These are phyloP conservation scores for Sphaeramia orbicularis DNA, from an alignment of 2,797 vertebrate species.

Conservation along the genomic window DNA sequence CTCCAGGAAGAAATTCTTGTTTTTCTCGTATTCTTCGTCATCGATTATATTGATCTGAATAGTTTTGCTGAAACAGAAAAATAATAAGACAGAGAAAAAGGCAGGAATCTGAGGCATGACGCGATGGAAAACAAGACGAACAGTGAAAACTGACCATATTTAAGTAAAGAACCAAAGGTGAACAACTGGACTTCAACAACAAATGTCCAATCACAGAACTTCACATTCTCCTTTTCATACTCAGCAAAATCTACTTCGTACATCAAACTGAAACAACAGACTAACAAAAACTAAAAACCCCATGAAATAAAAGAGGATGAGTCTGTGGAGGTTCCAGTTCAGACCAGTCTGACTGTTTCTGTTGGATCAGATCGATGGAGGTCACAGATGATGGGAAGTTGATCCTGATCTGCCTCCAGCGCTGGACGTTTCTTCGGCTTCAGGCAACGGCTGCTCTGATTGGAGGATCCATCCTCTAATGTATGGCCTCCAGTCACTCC, in stretches of 20 bases:
- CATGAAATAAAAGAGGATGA: no score
- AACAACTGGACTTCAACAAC: no score
- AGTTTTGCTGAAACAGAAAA: constrained; percentile 89
- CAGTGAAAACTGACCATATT: no score
- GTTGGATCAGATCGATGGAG: not conserved
- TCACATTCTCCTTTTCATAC: no score
- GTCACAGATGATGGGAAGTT: not conserved
- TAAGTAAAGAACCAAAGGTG: no score
- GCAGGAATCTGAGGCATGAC: constrained; percentile 30
- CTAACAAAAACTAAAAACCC: no score
- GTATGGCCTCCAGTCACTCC: constrained; percentile 16
- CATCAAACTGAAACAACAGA: no score
- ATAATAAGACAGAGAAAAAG: constrained; percentile 53
- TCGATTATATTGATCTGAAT: constrained; percentile 97
- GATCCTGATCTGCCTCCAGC: constrained; percentile 6
- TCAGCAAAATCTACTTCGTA: no score
- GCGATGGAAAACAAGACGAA: not conserved
- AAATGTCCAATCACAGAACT: no score
- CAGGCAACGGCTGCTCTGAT: constrained; percentile 33
- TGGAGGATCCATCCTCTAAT: not conserved
- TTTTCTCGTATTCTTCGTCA: constrained; percentile 99
- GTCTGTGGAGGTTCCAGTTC: no score
- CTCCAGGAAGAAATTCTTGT: constrained; percentile 99
- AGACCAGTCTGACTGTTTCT: not conserved
- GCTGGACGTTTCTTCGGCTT: constrained; percentile 14